phyloP scores from a whole-genome alignment of 2,888 invertebrate genomes.

The Exephanes ischioxanthus region DNA sequence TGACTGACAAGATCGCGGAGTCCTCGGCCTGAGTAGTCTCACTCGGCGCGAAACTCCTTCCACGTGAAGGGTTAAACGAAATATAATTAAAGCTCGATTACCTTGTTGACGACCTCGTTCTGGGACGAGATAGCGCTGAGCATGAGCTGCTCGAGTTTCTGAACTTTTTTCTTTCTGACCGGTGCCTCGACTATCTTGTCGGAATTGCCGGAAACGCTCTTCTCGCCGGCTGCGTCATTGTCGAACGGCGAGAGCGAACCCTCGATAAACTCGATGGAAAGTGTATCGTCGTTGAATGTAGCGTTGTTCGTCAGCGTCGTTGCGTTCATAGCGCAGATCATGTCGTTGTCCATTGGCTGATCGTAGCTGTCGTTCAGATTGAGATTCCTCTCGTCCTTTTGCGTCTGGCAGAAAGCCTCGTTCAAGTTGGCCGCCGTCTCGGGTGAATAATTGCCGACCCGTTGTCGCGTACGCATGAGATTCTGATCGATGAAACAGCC shows the following conservation, averaged over 20 bases:
- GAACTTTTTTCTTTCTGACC: slow-evolving; percentile 81
- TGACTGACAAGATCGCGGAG: too few relatives aligned
- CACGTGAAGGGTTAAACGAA: not conserved
- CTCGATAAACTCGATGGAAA: slow-evolving; percentile 81
- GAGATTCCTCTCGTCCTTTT: slow-evolving; percentile 72
- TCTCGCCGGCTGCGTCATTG: slow-evolving; percentile 74
- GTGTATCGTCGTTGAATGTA: slow-evolving; percentile 82
- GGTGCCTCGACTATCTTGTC: slow-evolving; percentile 79
- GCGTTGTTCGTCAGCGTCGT: slow-evolving; percentile 83
- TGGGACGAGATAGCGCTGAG: slow-evolving; percentile 82
- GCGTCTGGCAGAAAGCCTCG: slow-evolving; percentile 79
- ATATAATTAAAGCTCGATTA: slow-evolving; percentile 53
- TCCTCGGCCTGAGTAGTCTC: too few relatives aligned
- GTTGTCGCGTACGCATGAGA: slow-evolving; percentile 32
- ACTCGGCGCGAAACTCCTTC: too few relatives aligned
- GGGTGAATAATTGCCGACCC: slow-evolving; percentile 76
- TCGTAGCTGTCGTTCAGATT: slow-evolving; percentile 80
- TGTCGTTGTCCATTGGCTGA: slow-evolving; percentile 71
- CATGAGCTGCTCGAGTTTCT: slow-evolving; percentile 83
- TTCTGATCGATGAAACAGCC: slow-evolving; percentile 50
- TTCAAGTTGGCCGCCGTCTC: slow-evolving; percentile 81
- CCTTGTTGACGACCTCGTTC: slow-evolving; percentile 83
- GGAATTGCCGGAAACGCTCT: slow-evolving; percentile 79
- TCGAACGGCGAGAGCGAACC: slow-evolving; percentile 79
- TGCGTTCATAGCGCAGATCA: slow-evolving; percentile 74